These are phyloP conservation scores for Zosterops borbonicus DNA, from an alignment of 2,113 vertebrate species.

Conservation along the genomic window DNA sequence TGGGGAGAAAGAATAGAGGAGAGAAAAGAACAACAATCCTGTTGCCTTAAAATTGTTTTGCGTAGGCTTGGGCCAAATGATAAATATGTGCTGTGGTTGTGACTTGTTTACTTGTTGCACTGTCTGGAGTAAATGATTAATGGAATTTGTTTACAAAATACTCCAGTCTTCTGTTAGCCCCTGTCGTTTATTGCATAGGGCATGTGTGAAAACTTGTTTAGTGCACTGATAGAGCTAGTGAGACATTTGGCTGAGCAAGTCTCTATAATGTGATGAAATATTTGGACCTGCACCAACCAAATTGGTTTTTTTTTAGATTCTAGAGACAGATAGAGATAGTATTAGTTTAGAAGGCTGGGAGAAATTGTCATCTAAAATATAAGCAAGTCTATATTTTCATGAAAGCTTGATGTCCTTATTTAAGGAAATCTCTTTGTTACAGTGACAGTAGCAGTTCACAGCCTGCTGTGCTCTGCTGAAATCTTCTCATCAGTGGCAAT, in stretches of 20 bases:
- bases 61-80: neutral
- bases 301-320: neutral
- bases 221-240: neutral
- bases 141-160: slow-evolving; percentile 9
- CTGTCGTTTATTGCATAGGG: neutral
- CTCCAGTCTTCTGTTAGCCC: neutral
- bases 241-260: neutral
- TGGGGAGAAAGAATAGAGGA: neutral
- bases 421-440: neutral
- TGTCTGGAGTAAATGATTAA: neutral
- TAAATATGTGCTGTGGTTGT: neutral
- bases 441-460: neutral
- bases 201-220: neutral
- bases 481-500: neutral
- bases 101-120: neutral
- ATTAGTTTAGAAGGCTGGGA: neutral
- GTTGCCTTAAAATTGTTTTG: neutral
- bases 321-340: neutral
- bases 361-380: neutral
- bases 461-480: neutral
- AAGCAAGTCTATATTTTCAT: neutral
- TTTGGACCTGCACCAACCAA: neutral
- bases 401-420: neutral
- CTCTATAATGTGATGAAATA: neutral
- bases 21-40: neutral